A percentile compares a stretch with the other conserved stretches of the same genome.
These are phyloP conservation scores for Drosophila yooni DNA, from an alignment of 2,888 invertebrate genomes.

Conservation along the genomic window DNA sequence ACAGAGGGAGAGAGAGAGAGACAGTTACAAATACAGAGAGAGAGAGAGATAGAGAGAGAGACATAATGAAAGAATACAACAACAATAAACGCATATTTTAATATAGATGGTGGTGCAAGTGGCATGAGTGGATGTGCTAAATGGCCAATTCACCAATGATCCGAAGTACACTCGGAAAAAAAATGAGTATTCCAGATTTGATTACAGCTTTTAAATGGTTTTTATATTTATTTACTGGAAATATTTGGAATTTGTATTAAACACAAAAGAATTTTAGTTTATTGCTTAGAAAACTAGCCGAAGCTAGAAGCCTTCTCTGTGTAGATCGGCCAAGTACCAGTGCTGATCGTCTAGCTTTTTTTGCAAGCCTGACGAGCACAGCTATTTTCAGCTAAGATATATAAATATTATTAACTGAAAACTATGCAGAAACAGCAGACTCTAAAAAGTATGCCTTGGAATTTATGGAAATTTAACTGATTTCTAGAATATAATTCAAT, in stretches of 20 bases:
- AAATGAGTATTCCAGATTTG: not conserved
- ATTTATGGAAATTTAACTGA: not conserved
- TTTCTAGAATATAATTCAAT: not conserved
- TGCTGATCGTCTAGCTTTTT: not conserved
- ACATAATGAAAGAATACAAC: slow-evolving; percentile 47
- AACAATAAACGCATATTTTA: slow-evolving; percentile 43
- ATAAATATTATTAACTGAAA: not conserved
- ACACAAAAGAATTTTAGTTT: too few species aligned
- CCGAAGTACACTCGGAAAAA: slow-evolving; percentile 14
- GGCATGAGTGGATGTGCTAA: slow-evolving; percentile 15
- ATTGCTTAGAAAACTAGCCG: not conserved
- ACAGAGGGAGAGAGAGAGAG: slow-evolving; percentile 37
- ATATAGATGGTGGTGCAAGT: slow-evolving; percentile 24
- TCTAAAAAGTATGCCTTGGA: slow-evolving; percentile 1
- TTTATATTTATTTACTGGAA: not conserved
- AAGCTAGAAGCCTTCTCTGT: not conserved
- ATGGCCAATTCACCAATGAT: slow-evolving; percentile 47
- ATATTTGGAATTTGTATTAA: not conserved
- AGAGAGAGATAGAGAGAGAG: slow-evolving; percentile 25
- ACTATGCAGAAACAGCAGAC: not conserved
- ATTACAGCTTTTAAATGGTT: not conserved
- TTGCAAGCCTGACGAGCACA: too few species aligned
- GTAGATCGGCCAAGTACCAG: not conserved
- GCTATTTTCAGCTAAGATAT: not conserved
- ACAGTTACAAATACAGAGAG: slow-evolving; percentile 26